Evolutionary conservation across 2,113 vertebrate species (phyloP), one percentile per base, ranked within the genome.

Genomic region (Rhizomys pruinosus): DNA sequence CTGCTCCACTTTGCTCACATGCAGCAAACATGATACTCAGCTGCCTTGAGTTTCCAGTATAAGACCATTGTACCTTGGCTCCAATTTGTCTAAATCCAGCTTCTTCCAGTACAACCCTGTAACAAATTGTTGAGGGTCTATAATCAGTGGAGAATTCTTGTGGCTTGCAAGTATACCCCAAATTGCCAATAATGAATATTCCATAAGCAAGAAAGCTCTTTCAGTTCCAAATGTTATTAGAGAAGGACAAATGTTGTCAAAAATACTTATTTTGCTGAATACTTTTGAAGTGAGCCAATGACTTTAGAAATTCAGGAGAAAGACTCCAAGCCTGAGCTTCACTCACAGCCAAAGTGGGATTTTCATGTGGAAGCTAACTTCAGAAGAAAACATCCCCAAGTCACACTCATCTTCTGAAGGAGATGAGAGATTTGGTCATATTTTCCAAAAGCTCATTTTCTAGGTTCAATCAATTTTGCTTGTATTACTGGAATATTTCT

Each of bases 171-270:
- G 96, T 74, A 10, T 8, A 90, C 92, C 80, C 95, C 95, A 95
- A 96, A 73, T 85, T 96, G 96, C 95, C 95, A 96, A 73, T 90
- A 97, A 96, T 94, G 93, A 96, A 90, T 97, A 96, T 97, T 87
- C 87, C 96, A 96, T 89, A 94, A 95, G 96, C 77, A 77, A 73
- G 59, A 81, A 73, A 52, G 7, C 19, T 16, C 90, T 93, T 96
- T 90, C 39, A 76, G 37, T 96, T 72, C 90, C 92, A 95, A 90
- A 85, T 93, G 66, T 47, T 91, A 93, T 95, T 84, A 95, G 90
- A 79, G 61, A 84, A 96, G 76, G 32, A 87, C 13, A 87, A 10
- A 78, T 78, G 84, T 52, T 92, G 94, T 96, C 68, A 95, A 95
- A 89, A 96, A 90, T 80, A 87, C 90, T 93, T 96, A 94, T 94